Percentiles rank a stretch among this genome's conserved stretches.
Evolutionary conservation across 2,888 invertebrate genomes (phyloP).

Genomic region (Tetranychus truncatus): DNA sequence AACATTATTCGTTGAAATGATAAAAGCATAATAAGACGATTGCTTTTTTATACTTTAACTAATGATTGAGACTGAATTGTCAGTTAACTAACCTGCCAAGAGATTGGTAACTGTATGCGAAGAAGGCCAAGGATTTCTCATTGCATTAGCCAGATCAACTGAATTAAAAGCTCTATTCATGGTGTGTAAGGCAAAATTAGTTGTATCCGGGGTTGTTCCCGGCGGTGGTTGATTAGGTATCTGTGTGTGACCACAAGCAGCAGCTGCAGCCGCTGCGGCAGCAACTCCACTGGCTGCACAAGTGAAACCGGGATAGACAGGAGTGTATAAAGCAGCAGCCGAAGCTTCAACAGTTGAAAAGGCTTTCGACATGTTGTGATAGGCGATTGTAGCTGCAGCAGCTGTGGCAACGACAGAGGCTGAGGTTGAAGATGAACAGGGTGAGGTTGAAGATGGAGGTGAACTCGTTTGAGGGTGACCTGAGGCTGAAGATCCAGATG

Average conservation of each 20-base stretch:
- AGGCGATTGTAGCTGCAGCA: background rate
- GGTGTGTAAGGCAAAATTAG: constrained; percentile 3
- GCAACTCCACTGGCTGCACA: constrained; percentile 8
- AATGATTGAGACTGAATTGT: background rate
- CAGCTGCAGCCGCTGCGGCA: background rate
- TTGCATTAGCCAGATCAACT: constrained; percentile 21
- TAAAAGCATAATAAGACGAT: too few species aligned
- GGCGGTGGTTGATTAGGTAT: constrained; percentile 1
- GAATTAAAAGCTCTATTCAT: constrained; percentile 11
- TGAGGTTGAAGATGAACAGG: background rate
- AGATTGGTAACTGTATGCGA: constrained; percentile 34
- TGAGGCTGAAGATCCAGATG: background rate
- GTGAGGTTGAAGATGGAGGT: background rate
- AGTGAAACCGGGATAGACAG: background rate
- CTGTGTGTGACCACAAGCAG: constrained; percentile 7
- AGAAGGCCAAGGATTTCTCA: constrained; percentile 31
- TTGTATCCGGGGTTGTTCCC: background rate
- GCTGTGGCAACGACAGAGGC: background rate
- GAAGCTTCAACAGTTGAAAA: constrained; percentile 8
- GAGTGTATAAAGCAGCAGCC: background rate
- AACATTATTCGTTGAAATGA: too few species aligned
- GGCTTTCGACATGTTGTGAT: constrained; percentile 5
- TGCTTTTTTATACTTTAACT: too few species aligned
- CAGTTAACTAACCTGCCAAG: constrained; percentile 26
- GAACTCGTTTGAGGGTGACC: background rate